Evolutionary conservation across 2,888 invertebrate species (phyloP).

Genomic region (Phyllotreta striolata): DNA sequence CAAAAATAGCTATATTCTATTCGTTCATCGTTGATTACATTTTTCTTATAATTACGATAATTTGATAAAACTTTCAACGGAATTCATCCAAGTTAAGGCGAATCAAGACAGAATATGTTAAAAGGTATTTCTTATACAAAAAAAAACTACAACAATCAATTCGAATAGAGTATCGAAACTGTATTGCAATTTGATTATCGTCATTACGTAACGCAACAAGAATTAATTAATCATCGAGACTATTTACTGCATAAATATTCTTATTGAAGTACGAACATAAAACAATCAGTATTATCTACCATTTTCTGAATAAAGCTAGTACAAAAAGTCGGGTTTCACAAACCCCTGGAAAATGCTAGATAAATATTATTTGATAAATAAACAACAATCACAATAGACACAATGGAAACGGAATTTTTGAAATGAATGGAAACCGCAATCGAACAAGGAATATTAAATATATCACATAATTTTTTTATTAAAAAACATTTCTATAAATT

Average conservation of each 20-base stretch:
- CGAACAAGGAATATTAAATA: constrained; percentile 35
- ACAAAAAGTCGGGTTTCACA: too few relatives aligned
- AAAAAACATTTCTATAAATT: constrained; percentile 36
- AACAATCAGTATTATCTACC: not conserved
- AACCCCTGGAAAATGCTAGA: not conserved
- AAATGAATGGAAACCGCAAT: constrained; percentile 30
- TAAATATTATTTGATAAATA: constrained; percentile 11
- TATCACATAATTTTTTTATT: constrained; percentile 39
- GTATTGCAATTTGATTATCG: too few relatives aligned
- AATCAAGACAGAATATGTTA: too few relatives aligned
- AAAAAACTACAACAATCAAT: too few relatives aligned
- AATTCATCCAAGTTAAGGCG: too few relatives aligned
- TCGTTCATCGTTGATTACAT: constrained; percentile 11
- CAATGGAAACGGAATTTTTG: constrained; percentile 10
- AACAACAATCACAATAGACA: constrained; percentile 20
- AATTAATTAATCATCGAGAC: too few relatives aligned
- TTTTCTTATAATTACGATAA: not conserved
- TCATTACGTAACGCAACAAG: too few relatives aligned
- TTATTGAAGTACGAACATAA: not conserved
- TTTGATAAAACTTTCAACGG: too few relatives aligned
- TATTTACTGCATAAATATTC: too few relatives aligned
- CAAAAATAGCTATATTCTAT: constrained; percentile 15
- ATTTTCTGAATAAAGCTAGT: not conserved
- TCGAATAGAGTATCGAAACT: too few relatives aligned
- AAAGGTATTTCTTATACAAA: too few relatives aligned